Conservation (phyloP, 1,140 invertebrate species). For the Physella acuta region DNA sequence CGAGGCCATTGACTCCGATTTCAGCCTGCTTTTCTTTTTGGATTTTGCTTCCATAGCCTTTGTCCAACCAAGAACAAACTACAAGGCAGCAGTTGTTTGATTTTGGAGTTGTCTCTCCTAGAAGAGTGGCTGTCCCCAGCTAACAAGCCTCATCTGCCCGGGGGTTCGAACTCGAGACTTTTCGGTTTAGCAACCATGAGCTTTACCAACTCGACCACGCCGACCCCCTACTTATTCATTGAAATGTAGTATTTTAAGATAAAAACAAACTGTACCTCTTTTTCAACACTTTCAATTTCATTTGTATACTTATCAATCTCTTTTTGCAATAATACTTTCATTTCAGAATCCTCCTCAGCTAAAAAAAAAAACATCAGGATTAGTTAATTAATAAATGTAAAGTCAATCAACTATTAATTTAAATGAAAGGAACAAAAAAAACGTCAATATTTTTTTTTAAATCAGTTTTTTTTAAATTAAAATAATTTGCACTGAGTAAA, state of each 20-base stretch:
- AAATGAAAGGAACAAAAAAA: neutral
- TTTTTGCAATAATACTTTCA: conserved; percentile 8
- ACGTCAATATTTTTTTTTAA: neutral
- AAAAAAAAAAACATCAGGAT: neutral
- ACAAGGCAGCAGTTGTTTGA: no score
- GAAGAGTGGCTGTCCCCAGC: neutral
- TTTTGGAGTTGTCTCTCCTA: neutral
- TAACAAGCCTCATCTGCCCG: neutral
- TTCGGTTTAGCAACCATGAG: no score
- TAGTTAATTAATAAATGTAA: neutral
- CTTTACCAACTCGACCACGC: no score
- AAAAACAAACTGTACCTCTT: conserved; percentile 9
- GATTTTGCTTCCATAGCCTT: no score
- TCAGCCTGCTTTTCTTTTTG: no score
- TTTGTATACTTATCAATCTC: conserved; percentile 6
- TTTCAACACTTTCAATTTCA: neutral
- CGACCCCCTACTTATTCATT: no score
- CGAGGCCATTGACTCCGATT: no score
- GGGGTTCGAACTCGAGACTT: no score
- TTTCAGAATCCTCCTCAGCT: conserved; percentile 11
- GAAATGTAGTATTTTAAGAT: no score
- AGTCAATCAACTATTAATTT: neutral
- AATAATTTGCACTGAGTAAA: no score
- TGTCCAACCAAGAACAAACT: no score
- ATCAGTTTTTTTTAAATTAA: no score